Percentiles rank a stretch among this genome's conserved stretches.
These are phyloP conservation scores for Micrastur ruficollis DNA, from an alignment of 2,797 vertebrate species.

Conservation along the genomic window DNA sequence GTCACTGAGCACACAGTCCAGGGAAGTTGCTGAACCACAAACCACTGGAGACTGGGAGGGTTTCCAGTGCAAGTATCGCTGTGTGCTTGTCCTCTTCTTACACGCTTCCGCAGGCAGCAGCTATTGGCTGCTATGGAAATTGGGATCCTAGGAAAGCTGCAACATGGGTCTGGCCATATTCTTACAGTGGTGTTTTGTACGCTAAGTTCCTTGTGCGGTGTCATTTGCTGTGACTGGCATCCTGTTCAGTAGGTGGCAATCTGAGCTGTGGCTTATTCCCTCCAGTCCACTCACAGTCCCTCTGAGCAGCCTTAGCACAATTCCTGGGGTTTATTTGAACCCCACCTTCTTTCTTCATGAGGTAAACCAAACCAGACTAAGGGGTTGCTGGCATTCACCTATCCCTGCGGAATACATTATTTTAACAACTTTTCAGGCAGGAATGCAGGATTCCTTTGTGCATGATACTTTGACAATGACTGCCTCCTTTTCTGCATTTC, in stretches of 20 bases:
- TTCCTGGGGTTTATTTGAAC: background rate
- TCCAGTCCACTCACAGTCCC: background rate
- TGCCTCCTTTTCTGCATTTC: background rate
- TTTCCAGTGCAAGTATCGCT: background rate
- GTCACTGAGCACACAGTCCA: background rate
- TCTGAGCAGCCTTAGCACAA: background rate
- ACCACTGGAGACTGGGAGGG: background rate
- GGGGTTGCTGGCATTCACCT: background rate
- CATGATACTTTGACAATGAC: background rate
- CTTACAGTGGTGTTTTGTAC: background rate
- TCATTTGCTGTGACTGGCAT: background rate
- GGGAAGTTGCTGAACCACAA: background rate
- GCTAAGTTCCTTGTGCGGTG: background rate
- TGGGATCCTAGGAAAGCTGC: background rate
- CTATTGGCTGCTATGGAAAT: rapidly evolving
- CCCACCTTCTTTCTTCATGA: background rate
- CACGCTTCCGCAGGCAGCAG: background rate
- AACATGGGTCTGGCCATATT: background rate
- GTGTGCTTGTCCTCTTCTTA: background rate
- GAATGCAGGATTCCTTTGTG: background rate
- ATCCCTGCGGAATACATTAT: background rate
- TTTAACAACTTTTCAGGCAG: background rate
- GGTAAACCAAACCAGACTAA: background rate
- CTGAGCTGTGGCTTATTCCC: background rate
- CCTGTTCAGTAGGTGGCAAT: background rate